phyloP scores from a whole-genome alignment of 92 coral and sea anemone species.

The Pocillopora meandrina region DNA sequence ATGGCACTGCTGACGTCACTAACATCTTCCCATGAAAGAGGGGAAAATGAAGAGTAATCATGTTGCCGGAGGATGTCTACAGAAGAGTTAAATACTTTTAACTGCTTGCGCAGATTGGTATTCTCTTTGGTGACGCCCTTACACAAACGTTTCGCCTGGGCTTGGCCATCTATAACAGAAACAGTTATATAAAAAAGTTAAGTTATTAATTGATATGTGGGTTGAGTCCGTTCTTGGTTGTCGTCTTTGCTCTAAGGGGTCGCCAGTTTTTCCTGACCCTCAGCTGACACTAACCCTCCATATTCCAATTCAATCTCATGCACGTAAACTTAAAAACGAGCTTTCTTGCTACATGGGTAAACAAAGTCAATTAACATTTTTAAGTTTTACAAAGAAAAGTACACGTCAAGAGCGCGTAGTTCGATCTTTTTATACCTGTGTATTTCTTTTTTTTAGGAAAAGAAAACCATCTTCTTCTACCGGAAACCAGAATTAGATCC shows the following conservation, averaged over 20 bases:
- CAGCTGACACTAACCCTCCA: no score
- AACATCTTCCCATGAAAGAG: slow-evolving; percentile 64
- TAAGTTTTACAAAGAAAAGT: no score
- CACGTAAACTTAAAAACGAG: no score
- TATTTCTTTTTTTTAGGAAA: slow-evolving; percentile 57
- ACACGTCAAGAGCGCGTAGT: background rate
- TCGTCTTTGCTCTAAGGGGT: no score
- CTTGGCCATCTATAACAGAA: slow-evolving; percentile 67
- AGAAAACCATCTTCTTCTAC: slow-evolving; percentile 70
- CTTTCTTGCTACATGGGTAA: no score
- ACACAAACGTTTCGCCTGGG: slow-evolving; percentile 53
- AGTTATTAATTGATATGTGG: no score
- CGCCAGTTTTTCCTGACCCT: no score
- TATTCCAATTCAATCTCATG: no score
- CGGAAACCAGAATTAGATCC: slow-evolving; percentile 52
- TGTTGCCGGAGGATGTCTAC: slow-evolving; percentile 52
- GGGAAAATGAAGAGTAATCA: slow-evolving; percentile 24
- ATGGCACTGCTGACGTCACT: slow-evolving; percentile 45
- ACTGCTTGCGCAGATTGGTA: slow-evolving; percentile 41
- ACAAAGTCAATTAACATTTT: no score
- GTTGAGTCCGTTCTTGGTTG: no score
- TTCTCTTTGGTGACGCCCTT: slow-evolving; percentile 58
- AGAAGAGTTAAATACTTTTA: slow-evolving; percentile 55
- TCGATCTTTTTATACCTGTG: slow-evolving; percentile 43
- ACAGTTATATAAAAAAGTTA: no score